These are phyloP conservation scores for Hyperopisus bebe DNA, from an alignment of 2,113 vertebrate species.

Conservation along the genomic window DNA sequence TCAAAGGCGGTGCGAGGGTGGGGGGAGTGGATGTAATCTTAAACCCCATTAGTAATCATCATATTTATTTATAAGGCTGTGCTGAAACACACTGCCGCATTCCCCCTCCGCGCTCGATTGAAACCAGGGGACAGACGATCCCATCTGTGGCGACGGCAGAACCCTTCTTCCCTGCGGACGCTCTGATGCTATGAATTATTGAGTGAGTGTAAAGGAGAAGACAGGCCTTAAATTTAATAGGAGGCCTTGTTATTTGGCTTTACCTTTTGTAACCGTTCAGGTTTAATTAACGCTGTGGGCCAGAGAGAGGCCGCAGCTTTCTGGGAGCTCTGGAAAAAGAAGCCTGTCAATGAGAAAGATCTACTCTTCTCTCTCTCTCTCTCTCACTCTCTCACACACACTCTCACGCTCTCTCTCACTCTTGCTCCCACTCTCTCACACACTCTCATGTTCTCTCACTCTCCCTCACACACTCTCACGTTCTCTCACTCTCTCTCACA, in stretches of 20 bases:
- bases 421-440: background rate
- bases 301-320: conserved; percentile 33
- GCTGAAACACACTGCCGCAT: conserved; percentile 51
- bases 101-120: conserved; percentile 57
- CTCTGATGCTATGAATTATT: conserved; percentile 64
- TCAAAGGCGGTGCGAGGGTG: conserved; percentile 50
- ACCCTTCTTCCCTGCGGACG: conserved; percentile 54
- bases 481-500: too few species aligned
- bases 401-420: background rate
- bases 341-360: conserved; percentile 17
- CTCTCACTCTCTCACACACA: background rate
- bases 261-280: conserved; percentile 70
- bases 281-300: conserved; percentile 62
- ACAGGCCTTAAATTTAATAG: conserved; percentile 59
- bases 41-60: conserved; percentile 72
- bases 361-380: background rate
- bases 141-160: conserved; percentile 48
- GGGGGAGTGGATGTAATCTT: conserved; percentile 61
- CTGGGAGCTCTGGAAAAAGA: conserved; percentile 9
- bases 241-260: conserved; percentile 67
- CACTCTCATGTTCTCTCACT: too few species aligned
- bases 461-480: background rate
- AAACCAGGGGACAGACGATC: conserved; percentile 55
- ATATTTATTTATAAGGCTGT: conserved; percentile 69
- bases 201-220: conserved; percentile 53